Evolutionary conservation across 1,140 invertebrate genomes (phyloP).

Genomic region (Drosophila subpulchrella): DNA sequence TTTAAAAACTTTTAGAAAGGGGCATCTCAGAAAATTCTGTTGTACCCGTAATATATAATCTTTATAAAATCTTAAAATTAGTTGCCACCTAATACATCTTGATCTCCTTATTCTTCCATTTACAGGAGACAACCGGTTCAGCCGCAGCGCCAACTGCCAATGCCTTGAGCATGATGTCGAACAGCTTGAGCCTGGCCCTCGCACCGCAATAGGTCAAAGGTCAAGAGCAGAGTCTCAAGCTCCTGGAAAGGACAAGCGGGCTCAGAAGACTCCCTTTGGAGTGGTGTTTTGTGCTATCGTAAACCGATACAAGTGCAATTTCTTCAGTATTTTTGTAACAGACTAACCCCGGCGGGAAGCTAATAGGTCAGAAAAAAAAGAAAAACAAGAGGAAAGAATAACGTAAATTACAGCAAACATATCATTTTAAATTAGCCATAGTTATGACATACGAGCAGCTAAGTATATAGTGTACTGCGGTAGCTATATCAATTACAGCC

Average conservation of each 20-base stretch:
- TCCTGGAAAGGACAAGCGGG: neutral
- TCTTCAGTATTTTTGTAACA: conserved; percentile 81
- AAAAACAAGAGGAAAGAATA: conserved; percentile 30
- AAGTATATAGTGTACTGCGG: conserved; percentile 44
- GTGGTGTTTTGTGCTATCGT: conserved; percentile 47
- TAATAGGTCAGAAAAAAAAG: conserved; percentile 3
- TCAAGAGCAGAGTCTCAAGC: conserved; percentile 19
- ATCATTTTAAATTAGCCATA: conserved; percentile 76
- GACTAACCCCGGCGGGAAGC: conserved; percentile 50
- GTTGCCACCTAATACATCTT: neutral
- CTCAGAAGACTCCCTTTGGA: conserved; percentile 39
- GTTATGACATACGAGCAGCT: conserved; percentile 38
- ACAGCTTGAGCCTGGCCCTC: conserved; percentile 70
- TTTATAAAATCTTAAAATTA: neutral
- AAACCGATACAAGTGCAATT: conserved; percentile 66
- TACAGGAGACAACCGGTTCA: conserved; percentile 64
- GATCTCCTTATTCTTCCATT: neutral
- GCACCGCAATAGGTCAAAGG: conserved; percentile 53
- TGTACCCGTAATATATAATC: no score
- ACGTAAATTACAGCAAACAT: conserved; percentile 72
- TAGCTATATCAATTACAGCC: conserved; percentile 57
- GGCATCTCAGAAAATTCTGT: no score
- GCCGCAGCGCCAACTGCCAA: conserved; percentile 44
- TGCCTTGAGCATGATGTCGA: conserved; percentile 73
- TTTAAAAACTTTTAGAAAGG: no score